Evolutionary conservation across 2,888 invertebrate genomes (phyloP), one percentile per base, ranked within the genome.

Genomic region (Catonia carolina): DNA sequence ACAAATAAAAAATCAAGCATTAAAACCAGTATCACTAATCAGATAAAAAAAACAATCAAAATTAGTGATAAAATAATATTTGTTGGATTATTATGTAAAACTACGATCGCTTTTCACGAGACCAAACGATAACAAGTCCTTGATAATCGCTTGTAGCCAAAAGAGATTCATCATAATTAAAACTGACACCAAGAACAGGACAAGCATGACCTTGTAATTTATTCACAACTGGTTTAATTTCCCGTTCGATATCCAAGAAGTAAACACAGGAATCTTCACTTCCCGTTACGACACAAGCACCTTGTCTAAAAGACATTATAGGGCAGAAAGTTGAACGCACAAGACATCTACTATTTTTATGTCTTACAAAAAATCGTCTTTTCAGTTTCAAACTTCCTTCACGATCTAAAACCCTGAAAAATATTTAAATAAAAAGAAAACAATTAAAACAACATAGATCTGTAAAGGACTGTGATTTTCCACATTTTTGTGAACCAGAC

Each of bases 151-250:
- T 87, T 27, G 89, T 87, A 36, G 91, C 91, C 60, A 92, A 75
- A 63, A 90, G 76, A 68, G 87, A 86, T 76, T 92, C 91, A 72
- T 91, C 89, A 73, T 89, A 89, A 74, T 90, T 91, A 73, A 92
- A 91, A 65, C 85, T 84, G 23, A 91, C 85, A 53, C 89, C 87
- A 17, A 90, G 74, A 53, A 90, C 88, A 0, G 90, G 83, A n/a
- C 84, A 81, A 1, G 89, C 85, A 73, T 92, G 92, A 6, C 90
- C 88, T 73, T 81, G 78, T 12, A 83, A 73, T 67, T 79, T 77
- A 70, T 81, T 81, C 12, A 83, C 77, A 66, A 78, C 76, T 18
- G 71, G 71, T 27, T 71, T 69, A 6, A 45, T 27, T n/a, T 45
- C 45, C 57, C 76, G 69, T 69, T 85, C 85, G 56, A 88, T 81